phyloP scores from a whole-genome alignment of 2,113 vertebrate species.

The Oncorhynchus kisutch region DNA sequence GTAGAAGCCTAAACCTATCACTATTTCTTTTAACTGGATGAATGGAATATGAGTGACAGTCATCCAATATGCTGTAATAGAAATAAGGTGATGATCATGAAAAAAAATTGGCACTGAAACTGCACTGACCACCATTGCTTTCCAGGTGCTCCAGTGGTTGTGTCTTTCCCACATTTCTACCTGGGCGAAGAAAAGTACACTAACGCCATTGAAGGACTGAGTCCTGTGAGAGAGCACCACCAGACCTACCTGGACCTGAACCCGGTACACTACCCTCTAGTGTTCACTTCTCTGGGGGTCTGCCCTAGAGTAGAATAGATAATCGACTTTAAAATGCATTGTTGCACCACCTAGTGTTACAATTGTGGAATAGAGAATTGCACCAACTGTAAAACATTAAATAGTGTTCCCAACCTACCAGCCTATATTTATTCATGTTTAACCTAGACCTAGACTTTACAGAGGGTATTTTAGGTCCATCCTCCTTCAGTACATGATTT shows the following conservation, averaged over 20 bases:
- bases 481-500: no score
- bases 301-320: background rate
- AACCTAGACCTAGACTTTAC: no score
- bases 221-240: conserved; percentile 81
- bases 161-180: conserved; percentile 95
- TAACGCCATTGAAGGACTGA: conserved; percentile 78
- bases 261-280: conserved; percentile 72
- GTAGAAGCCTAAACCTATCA: no score
- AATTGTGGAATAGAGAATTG: conserved; percentile 8
- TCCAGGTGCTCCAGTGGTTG: conserved; percentile 89
- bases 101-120: no score
- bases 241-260: conserved; percentile 93
- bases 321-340: background rate
- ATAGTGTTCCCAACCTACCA: background rate
- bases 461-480: no score
- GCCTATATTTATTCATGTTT: no score
- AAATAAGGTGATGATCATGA: no score
- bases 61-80: no score
- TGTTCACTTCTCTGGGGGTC: background rate
- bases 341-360: conserved; percentile 9
- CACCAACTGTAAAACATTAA: conserved; percentile 10
- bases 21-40: no score
- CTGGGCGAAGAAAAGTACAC: conserved; percentile 79
- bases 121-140: background rate
- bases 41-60: no score